Evolutionary conservation across 37 sponge, comb jelly and placozoan genomes (phyloP), one percentile per base, ranked within the genome.

Genomic region (Hormiphora californensis): DNA sequence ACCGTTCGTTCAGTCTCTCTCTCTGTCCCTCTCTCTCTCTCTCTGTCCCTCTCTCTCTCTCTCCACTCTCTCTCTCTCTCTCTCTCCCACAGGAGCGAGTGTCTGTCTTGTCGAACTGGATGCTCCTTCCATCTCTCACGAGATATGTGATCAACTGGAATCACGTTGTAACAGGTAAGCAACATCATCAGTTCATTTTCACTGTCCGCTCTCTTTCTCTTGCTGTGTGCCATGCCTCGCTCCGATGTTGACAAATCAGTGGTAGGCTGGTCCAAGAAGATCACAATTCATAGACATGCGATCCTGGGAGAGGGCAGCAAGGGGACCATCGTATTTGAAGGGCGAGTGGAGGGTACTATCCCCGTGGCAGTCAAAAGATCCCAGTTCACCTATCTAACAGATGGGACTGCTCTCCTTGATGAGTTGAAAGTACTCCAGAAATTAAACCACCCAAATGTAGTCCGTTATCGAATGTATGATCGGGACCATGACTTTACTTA

Each of bases 271-370:
- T 17, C 81, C 2, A 7, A 28, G 38, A 73, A 73, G 44, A 0
- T 73, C 0, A 11, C 23, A 19, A 40, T 73, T 22, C 4, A 73
- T 41, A 43, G 81, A 21, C 17, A 41, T 9, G 81, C 4, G 1
- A 41, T 73, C 5, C 38, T 73, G 46, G 81, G 81, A 3, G 81
- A 73, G 38, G 81, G 81, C 41, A 73, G 81, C 43, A 73, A 73
- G 15, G 81, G 81, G 81, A 73, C 81, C 21, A 43, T 43, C 23
- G 81, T 73, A 21, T 73, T 43, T 46, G 43, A 41, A 33, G 81
- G 81, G 23, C 5, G 23, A 11, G 40, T 73, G 28, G 81, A 73
- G 35, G 25, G 43, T 11, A 73, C 23, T 27, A 36, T 73, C 25
- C 46, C 41, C 5, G 81, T 73, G 46, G 81, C 81, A 4, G 44